phyloP scores from a whole-genome alignment of 2,888 invertebrate species.

The Parnassius smintheus region DNA sequence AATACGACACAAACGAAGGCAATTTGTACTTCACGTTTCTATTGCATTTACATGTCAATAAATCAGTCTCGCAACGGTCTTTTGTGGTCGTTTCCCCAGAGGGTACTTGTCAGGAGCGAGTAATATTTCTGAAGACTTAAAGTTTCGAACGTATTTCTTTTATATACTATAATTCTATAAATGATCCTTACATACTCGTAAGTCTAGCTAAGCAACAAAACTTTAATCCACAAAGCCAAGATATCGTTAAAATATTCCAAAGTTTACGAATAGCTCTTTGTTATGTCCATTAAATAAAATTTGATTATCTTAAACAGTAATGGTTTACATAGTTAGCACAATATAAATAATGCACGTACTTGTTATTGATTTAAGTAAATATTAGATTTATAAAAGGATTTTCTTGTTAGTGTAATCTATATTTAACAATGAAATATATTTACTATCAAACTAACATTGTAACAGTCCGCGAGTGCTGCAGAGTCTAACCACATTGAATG shows the following conservation, averaged over 20 bases:
- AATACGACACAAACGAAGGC: constrained; percentile 15
- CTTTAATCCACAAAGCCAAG: too few species aligned
- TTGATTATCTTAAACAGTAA: too few species aligned
- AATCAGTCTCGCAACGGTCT: constrained; percentile 17
- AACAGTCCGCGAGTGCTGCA: background rate
- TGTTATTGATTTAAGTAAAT: too few species aligned
- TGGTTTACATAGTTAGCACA: too few species aligned
- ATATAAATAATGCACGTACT: too few species aligned
- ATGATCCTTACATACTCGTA: background rate
- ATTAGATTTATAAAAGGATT: too few species aligned
- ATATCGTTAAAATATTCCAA: too few species aligned
- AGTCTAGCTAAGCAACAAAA: background rate
- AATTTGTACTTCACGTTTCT: constrained; percentile 19
- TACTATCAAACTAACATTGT: background rate
- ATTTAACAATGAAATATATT: background rate
- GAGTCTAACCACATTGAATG: constrained; percentile 18
- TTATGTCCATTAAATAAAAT: too few species aligned
- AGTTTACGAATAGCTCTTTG: too few species aligned
- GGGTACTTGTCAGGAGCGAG: constrained; percentile 7
- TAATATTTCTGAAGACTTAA: constrained; percentile 2
- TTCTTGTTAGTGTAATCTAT: too few species aligned
- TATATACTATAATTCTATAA: background rate
- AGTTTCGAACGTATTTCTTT: background rate
- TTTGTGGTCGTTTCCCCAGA: constrained; percentile 15
- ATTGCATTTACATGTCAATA: constrained; percentile 27